Evolutionary conservation across 2,797 vertebrate species (phyloP).

Genomic region (Macrochelys suwanniensis): DNA sequence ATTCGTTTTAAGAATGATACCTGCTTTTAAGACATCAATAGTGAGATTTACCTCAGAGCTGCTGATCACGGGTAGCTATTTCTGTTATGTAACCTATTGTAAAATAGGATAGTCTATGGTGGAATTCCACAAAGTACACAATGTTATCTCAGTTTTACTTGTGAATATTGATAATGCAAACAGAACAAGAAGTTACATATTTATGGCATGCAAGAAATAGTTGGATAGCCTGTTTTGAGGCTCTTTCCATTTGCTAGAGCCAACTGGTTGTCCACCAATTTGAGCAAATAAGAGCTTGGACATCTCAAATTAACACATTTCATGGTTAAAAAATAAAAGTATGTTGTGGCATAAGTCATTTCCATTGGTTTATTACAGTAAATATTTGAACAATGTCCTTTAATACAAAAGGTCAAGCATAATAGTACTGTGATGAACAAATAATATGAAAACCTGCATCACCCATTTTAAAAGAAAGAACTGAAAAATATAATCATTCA

Average conservation of each 20-base stretch:
- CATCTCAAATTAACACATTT: not conserved
- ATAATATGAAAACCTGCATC: slow-evolving; percentile 2
- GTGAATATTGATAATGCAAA: not conserved
- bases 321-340: slow-evolving; percentile 3
- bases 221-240: not conserved
- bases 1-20: not conserved
- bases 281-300: slow-evolving; percentile 1
- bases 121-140: not conserved
- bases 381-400: slow-evolving; percentile 28
- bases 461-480: slow-evolving; percentile 17
- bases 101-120: not conserved
- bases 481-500: slow-evolving; percentile 17
- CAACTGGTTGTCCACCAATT: not conserved
- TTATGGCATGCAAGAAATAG: not conserved
- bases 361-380: slow-evolving; percentile 52
- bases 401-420: slow-evolving; percentile 55
- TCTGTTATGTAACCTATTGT: not conserved
- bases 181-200: not conserved
- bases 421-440: slow-evolving; percentile 25
- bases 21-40: not conserved
- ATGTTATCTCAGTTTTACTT: slow-evolving; percentile 17
- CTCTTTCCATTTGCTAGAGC: slow-evolving; percentile 6
- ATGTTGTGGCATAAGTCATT: not conserved
- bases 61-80: not conserved
- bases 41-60: not conserved